These are phyloP conservation scores for Ascidia mentula DNA, from an alignment of 23 tunicate species.

Conservation along the genomic window DNA sequence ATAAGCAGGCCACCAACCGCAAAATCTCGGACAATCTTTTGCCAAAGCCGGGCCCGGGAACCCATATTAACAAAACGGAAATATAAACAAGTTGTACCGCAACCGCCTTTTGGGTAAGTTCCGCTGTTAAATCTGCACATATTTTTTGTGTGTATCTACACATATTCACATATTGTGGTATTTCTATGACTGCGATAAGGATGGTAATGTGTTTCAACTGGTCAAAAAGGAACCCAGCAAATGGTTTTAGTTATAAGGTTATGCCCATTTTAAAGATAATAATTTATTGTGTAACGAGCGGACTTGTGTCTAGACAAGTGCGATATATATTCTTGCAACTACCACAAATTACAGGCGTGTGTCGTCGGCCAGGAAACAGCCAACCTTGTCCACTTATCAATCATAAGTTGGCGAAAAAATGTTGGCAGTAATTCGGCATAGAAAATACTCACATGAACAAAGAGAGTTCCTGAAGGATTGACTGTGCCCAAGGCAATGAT, in stretches of 20 bases:
- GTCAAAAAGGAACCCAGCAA: background rate
- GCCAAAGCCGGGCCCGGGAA: background rate
- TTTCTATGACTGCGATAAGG: background rate
- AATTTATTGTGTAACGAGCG: background rate
- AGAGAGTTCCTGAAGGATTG: background rate
- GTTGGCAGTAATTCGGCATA: background rate
- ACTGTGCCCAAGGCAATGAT: background rate
- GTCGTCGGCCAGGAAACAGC: constrained; percentile 10
- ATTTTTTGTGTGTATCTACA: no score
- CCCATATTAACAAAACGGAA: background rate
- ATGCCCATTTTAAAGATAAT: background rate
- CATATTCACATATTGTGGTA: no score
- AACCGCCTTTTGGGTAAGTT: background rate
- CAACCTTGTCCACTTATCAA: background rate
- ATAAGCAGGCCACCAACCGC: background rate
- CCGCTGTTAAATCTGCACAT: background rate
- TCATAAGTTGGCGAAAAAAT: background rate
- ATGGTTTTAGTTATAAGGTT: background rate
- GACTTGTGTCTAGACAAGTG: background rate
- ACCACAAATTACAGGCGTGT: background rate
- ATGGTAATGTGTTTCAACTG: background rate
- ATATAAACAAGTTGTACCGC: background rate
- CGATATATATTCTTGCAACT: background rate
- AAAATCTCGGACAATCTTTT: background rate
- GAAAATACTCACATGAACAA: no score